These are phyloP conservation scores for Sebastes taczanowskii DNA, from an alignment of 2,797 vertebrate genomes.

Conservation along the genomic window DNA sequence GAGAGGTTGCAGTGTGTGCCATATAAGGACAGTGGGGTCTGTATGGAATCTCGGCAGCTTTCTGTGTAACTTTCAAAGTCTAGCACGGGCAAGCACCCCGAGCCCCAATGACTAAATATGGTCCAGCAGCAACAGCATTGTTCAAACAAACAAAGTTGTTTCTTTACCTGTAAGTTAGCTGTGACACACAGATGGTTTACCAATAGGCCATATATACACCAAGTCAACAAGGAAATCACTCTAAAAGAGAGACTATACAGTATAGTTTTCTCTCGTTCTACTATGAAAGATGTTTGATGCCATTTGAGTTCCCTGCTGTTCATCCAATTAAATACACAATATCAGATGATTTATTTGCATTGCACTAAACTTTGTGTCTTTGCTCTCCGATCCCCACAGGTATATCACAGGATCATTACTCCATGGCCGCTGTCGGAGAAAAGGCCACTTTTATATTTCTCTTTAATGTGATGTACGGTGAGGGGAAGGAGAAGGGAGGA, in stretches of 20 bases:
- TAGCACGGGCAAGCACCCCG: conserved; percentile 75
- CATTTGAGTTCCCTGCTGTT: background rate
- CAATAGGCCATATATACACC: background rate
- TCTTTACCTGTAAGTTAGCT: conserved; percentile 58
- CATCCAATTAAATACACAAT: background rate
- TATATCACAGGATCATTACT: background rate
- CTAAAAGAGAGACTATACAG: background rate
- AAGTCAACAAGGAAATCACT: background rate
- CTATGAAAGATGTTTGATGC: background rate
- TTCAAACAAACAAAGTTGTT: conserved; percentile 76
- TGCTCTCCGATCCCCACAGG: background rate
- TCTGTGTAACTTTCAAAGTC: conserved; percentile 85
- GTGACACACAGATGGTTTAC: background rate
- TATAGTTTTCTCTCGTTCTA: background rate
- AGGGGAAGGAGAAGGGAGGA: conserved; percentile 15
- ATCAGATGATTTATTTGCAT: background rate
- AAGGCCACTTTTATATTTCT: background rate
- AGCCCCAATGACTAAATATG: conserved; percentile 96
- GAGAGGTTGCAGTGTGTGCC: conserved; percentile 78
- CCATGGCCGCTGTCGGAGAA: background rate
- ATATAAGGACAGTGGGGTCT: conserved; percentile 88
- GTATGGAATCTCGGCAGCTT: conserved; percentile 91
- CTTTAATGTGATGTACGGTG: background rate
- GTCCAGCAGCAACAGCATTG: conserved; percentile 82
- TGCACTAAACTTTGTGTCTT: background rate